Percentiles rank a stretch among this genome's conserved stretches.
Evolutionary conservation across 2,797 vertebrate species (phyloP).

Genomic region (Poecilia velifera): DNA sequence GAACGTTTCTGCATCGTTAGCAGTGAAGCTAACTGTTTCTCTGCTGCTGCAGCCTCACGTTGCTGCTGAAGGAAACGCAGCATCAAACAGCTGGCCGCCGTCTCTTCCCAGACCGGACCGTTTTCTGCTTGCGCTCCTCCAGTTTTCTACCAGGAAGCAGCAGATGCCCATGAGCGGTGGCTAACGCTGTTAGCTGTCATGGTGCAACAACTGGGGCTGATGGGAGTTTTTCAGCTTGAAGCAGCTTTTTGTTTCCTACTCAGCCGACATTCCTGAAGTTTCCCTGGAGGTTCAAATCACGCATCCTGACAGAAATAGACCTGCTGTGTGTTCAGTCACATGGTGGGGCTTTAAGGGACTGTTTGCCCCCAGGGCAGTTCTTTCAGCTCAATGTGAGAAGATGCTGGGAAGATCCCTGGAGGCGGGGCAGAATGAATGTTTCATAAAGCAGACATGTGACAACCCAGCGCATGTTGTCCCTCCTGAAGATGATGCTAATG

Average conservation of each 20-base stretch:
- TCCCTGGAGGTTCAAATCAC: background rate
- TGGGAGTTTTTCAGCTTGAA: background rate
- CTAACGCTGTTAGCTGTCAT: too few relatives aligned
- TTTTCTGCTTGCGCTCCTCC: background rate
- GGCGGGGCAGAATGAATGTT: background rate
- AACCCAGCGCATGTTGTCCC: background rate
- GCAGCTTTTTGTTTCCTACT: background rate
- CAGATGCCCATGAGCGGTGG: too few relatives aligned
- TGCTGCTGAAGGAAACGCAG: background rate
- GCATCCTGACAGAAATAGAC: background rate
- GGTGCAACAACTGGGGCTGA: background rate
- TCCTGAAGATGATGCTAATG: background rate
- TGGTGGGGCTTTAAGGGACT: background rate
- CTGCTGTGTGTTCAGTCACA: slow-evolving; percentile 16
- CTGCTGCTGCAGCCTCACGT: background rate
- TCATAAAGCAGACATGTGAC: slow-evolving; percentile 12
- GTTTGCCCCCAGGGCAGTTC: background rate
- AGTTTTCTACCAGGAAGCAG: slow-evolving; percentile 1
- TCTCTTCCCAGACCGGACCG: background rate
- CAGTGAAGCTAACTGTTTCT: background rate
- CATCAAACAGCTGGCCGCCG: background rate
- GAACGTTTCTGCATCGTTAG: background rate
- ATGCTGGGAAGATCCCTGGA: background rate
- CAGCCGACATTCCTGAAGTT: slow-evolving; percentile 11
- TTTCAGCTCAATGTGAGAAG: background rate